Conservation (phyloP, 2,113 vertebrate species). For the Isichthys henryi region DNA sequence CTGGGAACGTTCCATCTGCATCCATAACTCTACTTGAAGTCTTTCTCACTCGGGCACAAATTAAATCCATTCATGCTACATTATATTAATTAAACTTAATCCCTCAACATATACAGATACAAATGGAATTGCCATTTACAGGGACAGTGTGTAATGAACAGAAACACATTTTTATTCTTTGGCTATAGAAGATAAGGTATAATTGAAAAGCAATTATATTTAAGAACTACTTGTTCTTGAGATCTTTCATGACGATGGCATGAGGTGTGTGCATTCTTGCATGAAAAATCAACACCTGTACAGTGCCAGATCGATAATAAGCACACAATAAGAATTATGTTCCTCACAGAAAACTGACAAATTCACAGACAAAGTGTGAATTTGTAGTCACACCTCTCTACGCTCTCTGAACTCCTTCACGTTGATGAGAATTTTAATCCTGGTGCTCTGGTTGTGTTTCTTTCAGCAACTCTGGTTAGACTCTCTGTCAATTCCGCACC, state of each 20-base stretch:
- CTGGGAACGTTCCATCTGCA: background rate
- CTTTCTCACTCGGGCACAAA: background rate
- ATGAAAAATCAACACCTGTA: background rate
- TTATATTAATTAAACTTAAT: slow-evolving; percentile 8
- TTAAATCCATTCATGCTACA: background rate
- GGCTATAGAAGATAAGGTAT: background rate
- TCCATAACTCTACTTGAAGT: background rate
- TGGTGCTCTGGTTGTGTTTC: background rate
- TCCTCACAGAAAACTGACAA: background rate
- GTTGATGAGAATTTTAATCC: background rate
- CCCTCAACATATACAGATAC: background rate
- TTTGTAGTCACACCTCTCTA: background rate
- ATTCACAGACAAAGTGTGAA: background rate
- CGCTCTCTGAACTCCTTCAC: background rate
- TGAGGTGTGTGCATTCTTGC: background rate
- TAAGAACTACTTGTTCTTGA: background rate
- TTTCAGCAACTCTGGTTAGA: background rate
- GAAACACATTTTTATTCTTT: background rate
- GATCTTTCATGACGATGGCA: background rate
- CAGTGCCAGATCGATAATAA: background rate
- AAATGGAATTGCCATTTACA: background rate
- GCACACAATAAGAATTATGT: background rate
- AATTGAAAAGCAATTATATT: slow-evolving; percentile 2
- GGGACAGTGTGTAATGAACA: background rate
- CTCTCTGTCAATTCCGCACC: background rate